Evolutionary conservation across 2,888 invertebrate genomes (phyloP), one percentile per base, ranked within the genome.

Genomic region (Pachycephus smyrnensis): DNA sequence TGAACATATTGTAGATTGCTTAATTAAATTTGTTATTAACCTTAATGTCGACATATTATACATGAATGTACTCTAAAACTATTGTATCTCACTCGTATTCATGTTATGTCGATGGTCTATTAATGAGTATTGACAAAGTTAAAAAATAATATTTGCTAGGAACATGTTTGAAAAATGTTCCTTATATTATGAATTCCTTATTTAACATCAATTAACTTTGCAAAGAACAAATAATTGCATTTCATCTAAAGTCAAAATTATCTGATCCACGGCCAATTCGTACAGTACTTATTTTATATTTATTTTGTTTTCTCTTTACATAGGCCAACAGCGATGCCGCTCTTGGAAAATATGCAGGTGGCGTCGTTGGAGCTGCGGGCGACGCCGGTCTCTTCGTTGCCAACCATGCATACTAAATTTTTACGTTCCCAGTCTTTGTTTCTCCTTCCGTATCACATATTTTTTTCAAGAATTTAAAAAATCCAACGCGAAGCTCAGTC

Each of bases 241-340:
- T 23, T 23, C 23, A 23, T 15, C 23, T 55, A 55, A 15, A 23
- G 23, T 55, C 9, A 55, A 55, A 55, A 23, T 55, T 55, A 55
- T 55, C 23, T 55, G 55, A 55, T 55, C 23, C 55, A 55, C 23
- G 23, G 23, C 2, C 55, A 1, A 23, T 55, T 23, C 9, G 23
- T 1, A 55, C 1, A 23, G 55, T 55, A 6, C 6, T 55, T 55
- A 23, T 55, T 55, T 55, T 23, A 55, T 23, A 55, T 55, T 55
- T 33, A 33, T 68, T 71, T 71, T 77, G 40, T 80, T 79, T 79
- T 76, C 81, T 81, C 73, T 87, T 78, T 81, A 92, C 92, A 32
- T 93, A 98, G 97, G 98, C 97, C 81, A 99, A 99, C 93, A 97
- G 98, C 80, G 95, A 96, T 82, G 98, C 99, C 76, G 94, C 98